These are phyloP conservation scores for Balearica regulorum DNA, from an alignment of 2,797 vertebrate species.

Conservation along the genomic window DNA sequence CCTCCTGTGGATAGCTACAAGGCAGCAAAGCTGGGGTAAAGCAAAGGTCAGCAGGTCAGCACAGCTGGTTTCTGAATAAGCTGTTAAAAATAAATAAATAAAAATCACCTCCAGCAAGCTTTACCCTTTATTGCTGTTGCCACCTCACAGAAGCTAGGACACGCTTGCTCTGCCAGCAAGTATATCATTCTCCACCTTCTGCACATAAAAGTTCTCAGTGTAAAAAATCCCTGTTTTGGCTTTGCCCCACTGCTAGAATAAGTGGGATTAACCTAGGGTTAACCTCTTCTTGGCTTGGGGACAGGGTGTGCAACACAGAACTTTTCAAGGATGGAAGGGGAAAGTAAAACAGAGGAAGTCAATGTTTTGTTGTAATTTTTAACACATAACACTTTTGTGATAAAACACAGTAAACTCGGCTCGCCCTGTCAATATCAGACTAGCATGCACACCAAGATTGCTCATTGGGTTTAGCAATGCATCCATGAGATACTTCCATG, in stretches of 20 bases:
- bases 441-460: not conserved
- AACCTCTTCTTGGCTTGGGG: not conserved
- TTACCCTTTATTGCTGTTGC: not conserved
- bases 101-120: not conserved
- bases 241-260: not conserved
- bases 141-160: not conserved
- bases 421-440: not conserved
- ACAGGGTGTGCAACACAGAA: not conserved
- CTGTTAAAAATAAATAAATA: not conserved
- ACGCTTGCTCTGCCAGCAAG: not conserved
- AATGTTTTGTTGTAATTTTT: not conserved
- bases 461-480: not conserved
- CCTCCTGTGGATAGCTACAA: not conserved
- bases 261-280: not conserved
- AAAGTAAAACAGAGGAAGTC: not conserved
- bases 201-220: not conserved
- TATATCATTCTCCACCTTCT: not conserved
- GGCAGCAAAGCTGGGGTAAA: not conserved
- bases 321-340: not conserved
- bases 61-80: not conserved
- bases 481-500: not conserved
- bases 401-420: not conserved
- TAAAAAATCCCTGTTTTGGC: not conserved
- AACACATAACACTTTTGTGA: not conserved
- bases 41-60: not conserved